Evolutionary conservation across 2,113 vertebrate species (phyloP).

Genomic region (Rhabdornis inornatus): DNA sequence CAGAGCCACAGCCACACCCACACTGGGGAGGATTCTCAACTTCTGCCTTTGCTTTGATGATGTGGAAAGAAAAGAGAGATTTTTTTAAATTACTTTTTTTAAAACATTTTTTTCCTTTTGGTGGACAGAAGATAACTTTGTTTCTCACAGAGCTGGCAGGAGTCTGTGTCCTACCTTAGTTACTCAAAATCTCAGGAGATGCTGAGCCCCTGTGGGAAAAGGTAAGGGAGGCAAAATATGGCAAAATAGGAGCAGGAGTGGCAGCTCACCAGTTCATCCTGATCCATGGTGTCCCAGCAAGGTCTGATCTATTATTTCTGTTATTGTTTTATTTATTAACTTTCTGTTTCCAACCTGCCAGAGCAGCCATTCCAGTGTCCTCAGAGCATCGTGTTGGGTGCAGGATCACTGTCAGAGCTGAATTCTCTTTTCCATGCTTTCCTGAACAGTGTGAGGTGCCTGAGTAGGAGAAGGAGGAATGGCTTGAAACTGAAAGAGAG

Average conservation of each 20-base stretch:
- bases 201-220: not conserved
- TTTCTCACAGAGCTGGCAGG: not conserved
- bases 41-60: conserved; percentile 8
- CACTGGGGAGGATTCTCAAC: not conserved
- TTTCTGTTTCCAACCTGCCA: rapidly evolving
- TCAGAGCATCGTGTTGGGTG: not conserved
- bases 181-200: not conserved
- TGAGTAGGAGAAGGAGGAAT: not conserved
- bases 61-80: not conserved
- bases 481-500: no score
- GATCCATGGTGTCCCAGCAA: not conserved
- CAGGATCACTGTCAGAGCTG: not conserved
- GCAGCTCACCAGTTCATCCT: not conserved
- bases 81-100: not conserved
- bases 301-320: not conserved
- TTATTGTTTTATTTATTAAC: not conserved
- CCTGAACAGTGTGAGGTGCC: not conserved
- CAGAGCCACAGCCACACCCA: not conserved
- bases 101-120: rapidly evolving
- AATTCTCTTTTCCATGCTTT: not conserved
- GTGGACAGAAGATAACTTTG: not conserved
- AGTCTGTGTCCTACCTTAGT: not conserved
- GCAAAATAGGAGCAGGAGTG: not conserved
- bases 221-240: not conserved
- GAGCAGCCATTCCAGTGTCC: not conserved